A percentile compares a stretch with the other conserved stretches of the same genome.
phyloP scores from a whole-genome alignment of 2,888 invertebrate species.

The Cryptophagus acutangulus region DNA sequence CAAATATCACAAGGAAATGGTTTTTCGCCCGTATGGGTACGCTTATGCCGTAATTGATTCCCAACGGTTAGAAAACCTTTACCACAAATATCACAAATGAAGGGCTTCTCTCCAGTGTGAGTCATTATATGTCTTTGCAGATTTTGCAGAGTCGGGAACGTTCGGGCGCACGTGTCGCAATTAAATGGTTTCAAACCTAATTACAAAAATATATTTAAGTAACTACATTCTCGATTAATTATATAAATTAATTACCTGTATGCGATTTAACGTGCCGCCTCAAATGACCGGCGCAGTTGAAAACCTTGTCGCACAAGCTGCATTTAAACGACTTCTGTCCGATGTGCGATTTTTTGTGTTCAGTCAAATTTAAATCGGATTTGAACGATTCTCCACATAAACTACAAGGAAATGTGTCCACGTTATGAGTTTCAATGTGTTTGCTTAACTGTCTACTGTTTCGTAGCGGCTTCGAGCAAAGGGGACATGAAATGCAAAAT shows the following conservation, averaged over 20 bases:
- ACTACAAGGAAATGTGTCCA: conserved; percentile 35
- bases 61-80: conserved; percentile 37
- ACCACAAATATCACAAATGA: conserved; percentile 34
- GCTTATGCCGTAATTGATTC: conserved; percentile 39
- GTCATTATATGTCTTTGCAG: conserved; percentile 40
- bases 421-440: conserved; percentile 36
- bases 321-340: conserved; percentile 35
- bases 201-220: conserved; percentile 3
- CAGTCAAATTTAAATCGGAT: conserved; percentile 32
- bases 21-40: conserved; percentile 43
- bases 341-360: conserved; percentile 33
- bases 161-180: conserved; percentile 37
- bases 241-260: conserved; percentile 29
- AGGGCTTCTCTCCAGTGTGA: conserved; percentile 42
- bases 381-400: conserved; percentile 38
- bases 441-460: conserved; percentile 34
- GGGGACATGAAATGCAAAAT: conserved; percentile 34
- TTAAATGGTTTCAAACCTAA: conserved; percentile 35
- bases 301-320: conserved; percentile 37
- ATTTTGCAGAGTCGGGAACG: conserved; percentile 39
- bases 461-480: conserved; percentile 36
- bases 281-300: conserved; percentile 37
- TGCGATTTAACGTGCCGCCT: conserved; percentile 40
- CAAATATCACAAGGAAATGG: conserved; percentile 39
- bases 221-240: not conserved